Evolutionary conservation across 2,888 invertebrate genomes (phyloP).

Genomic region (Cyaniris semiargus): DNA sequence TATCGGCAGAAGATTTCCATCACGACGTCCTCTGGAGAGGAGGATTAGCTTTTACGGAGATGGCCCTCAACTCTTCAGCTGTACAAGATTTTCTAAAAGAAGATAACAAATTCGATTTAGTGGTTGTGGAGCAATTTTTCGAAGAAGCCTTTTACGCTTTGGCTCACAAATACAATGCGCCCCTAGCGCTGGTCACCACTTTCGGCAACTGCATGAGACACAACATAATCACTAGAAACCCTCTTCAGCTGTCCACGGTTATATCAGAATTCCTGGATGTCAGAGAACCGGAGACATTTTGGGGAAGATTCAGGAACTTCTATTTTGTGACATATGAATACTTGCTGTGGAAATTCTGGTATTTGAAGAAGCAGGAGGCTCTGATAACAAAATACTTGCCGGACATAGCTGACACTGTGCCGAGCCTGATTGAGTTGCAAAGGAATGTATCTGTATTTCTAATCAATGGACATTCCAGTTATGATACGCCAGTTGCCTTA

Average conservation of each 20-base stretch:
- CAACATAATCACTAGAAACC: slow-evolving; percentile 63
- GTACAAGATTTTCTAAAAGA: slow-evolving; percentile 56
- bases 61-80: slow-evolving; percentile 57
- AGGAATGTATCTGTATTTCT: slow-evolving; percentile 66
- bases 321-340: slow-evolving; percentile 67
- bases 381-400: slow-evolving; percentile 62
- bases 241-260: slow-evolving; percentile 64
- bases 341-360: slow-evolving; percentile 65
- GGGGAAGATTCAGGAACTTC: slow-evolving; percentile 72
- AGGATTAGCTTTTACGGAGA: slow-evolving; percentile 60
- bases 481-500: slow-evolving; percentile 68
- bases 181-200: slow-evolving; percentile 63
- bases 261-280: slow-evolving; percentile 62
- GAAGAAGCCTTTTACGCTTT: slow-evolving; percentile 69
- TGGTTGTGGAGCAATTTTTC: slow-evolving; percentile 73
- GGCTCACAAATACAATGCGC: slow-evolving; percentile 70
- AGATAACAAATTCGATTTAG: slow-evolving; percentile 67
- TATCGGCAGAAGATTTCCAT: slow-evolving; percentile 63
- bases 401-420: slow-evolving; percentile 59
- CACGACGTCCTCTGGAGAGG: slow-evolving; percentile 62
- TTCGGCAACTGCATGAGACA: slow-evolving; percentile 71
- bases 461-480: slow-evolving; percentile 75
- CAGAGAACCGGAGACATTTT: slow-evolving; percentile 75
- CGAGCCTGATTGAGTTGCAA: slow-evolving; percentile 64
- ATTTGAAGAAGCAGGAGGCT: slow-evolving; percentile 60